Conservation (phyloP, 2,888 invertebrate genomes). For the Miltochrista miniata region DNA sequence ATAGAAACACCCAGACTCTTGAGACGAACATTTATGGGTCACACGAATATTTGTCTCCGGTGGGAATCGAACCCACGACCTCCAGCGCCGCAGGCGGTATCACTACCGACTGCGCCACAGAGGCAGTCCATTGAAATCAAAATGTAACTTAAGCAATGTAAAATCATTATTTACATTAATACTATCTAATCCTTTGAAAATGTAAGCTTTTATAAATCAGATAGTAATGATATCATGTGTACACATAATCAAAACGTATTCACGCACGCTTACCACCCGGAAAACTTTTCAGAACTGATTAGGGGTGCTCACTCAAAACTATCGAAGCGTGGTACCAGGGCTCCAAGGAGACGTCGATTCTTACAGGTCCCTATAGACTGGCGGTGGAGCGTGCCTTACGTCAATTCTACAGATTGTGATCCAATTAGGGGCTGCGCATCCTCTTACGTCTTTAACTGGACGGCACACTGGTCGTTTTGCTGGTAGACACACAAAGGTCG, state of each 20-base stretch:
- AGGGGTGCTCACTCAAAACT: conserved; percentile 44
- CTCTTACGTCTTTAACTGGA: conserved; percentile 76
- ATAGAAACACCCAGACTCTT: too few species aligned
- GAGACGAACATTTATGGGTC: too few species aligned
- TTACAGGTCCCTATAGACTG: conserved; percentile 49
- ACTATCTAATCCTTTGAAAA: too few species aligned
- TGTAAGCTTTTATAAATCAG: conserved; percentile 2
- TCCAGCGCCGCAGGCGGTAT: too few species aligned
- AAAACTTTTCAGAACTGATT: conserved; percentile 42
- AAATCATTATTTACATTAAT: too few species aligned
- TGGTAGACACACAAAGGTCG: conserved; percentile 43
- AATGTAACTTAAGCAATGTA: too few species aligned
- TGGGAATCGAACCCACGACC: too few species aligned
- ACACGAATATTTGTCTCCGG: too few species aligned
- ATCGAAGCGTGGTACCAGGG: conserved; percentile 50
- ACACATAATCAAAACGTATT: conserved; percentile 29
- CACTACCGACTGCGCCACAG: too few species aligned
- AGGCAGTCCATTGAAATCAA: too few species aligned
- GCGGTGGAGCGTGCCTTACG: conserved; percentile 61
- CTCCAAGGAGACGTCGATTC: conserved; percentile 53
- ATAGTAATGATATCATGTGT: conserved; percentile 9
- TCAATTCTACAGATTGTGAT: conserved; percentile 73
- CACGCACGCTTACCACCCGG: conserved; percentile 36
- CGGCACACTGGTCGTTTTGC: conserved; percentile 61
- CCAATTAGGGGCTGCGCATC: conserved; percentile 76